Evolutionary conservation across 2,797 vertebrate species (phyloP).

Genomic region (Etheostoma perlongum): DNA sequence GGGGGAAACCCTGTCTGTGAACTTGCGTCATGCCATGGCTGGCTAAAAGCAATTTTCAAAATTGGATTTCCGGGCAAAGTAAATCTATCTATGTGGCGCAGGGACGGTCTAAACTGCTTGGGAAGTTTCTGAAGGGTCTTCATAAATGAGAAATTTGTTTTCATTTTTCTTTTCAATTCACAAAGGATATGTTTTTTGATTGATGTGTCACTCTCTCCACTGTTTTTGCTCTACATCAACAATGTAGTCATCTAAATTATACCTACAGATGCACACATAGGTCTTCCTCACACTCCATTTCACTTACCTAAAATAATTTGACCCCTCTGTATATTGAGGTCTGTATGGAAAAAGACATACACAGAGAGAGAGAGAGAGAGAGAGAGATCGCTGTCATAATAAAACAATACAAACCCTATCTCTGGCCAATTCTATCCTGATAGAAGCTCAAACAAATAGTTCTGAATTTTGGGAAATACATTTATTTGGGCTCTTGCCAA

Average conservation of each 20-base stretch:
- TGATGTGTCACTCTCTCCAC: conserved; percentile 10
- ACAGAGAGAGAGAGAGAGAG: too few relatives aligned
- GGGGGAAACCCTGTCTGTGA: background rate
- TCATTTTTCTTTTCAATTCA: background rate
- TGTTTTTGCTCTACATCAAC: conserved; percentile 17
- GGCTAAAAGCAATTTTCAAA: conserved; percentile 16
- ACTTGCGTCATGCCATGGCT: conserved; percentile 6
- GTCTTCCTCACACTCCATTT: too few relatives aligned
- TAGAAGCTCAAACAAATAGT: background rate
- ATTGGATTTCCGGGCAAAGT: conserved; percentile 38
- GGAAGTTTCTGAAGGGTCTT: background rate
- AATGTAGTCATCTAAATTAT: conserved; percentile 22
- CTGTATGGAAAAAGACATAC: background rate
- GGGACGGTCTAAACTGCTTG: conserved; percentile 7
- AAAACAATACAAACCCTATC: background rate
- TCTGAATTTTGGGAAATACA: background rate
- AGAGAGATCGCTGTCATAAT: background rate
- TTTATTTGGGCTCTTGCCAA: background rate
- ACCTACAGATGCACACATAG: too few relatives aligned
- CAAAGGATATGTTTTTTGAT: conserved; percentile 35
- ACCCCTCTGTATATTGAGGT: conserved; percentile 13
- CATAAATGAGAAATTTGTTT: conserved; percentile 1
- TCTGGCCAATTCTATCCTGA: background rate
- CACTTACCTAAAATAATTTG: conserved; percentile 17
- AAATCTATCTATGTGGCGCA: conserved; percentile 20